A percentile compares a stretch with the other conserved stretches of the same genome.
These are phyloP conservation scores for Phortica okadai DNA, from an alignment of 2,888 invertebrate genomes.

Conservation along the genomic window DNA sequence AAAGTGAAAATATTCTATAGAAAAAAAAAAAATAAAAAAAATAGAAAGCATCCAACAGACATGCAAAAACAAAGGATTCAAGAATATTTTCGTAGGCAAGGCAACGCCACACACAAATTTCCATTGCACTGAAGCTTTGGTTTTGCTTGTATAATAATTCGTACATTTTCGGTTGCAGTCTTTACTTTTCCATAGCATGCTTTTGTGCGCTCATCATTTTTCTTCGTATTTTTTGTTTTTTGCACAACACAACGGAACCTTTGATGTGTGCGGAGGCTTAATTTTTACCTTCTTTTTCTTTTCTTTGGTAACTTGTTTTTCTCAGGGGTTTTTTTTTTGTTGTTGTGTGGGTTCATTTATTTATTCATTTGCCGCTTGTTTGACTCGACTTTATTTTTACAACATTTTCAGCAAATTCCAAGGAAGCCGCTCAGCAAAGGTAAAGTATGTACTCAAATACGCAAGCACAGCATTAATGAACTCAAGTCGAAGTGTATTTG, in stretches of 20 bases:
- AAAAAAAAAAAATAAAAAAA: neutral
- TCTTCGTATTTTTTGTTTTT: neutral
- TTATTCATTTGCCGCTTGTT: slow-evolving; percentile 4
- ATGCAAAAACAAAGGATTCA: neutral
- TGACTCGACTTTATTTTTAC: neutral
- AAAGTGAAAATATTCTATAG: neutral
- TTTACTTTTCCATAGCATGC: neutral
- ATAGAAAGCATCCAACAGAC: neutral
- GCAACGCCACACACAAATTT: neutral
- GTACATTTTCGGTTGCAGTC: neutral
- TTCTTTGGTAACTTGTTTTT: neutral
- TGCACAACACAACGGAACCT: neutral
- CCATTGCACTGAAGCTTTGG: neutral
- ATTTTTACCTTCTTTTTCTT: neutral
- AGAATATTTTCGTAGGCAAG: neutral
- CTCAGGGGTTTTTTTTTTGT: neutral
- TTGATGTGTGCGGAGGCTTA: slow-evolving; percentile 10
- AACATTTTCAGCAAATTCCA: neutral
- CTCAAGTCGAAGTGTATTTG: neutral
- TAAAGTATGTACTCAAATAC: neutral
- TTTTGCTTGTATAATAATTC: neutral
- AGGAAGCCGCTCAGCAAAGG: neutral
- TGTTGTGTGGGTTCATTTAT: neutral
- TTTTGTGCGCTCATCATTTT: slow-evolving; percentile 3
- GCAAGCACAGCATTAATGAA: slow-evolving; percentile 2